phyloP scores from a whole-genome alignment of 2,888 invertebrate species.

The Noctua comes region DNA sequence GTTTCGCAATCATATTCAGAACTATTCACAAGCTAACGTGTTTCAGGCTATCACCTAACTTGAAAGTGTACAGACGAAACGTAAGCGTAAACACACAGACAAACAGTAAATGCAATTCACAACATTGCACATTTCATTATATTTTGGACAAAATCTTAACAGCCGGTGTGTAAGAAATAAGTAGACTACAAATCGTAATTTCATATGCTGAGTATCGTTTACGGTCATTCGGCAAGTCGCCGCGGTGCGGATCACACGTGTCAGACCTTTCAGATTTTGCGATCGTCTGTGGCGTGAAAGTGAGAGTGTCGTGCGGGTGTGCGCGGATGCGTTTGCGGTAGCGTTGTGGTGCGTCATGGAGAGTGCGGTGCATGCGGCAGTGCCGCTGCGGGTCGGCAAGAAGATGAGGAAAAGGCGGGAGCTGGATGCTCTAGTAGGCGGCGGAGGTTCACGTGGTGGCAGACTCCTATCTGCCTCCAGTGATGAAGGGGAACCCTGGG shows the following conservation, averaged over 20 bases:
- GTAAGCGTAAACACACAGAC: conserved; percentile 48
- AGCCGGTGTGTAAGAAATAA: conserved; percentile 57
- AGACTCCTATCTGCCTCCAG: conserved; percentile 92
- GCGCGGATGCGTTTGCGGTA: conserved; percentile 85
- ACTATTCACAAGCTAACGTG: background rate
- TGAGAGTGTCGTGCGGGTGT: conserved; percentile 64
- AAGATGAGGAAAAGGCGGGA: conserved; percentile 95
- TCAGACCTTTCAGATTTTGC: conserved; percentile 60
- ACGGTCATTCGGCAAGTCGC: conserved; percentile 78
- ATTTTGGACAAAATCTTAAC: conserved; percentile 65
- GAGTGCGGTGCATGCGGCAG: conserved; percentile 91
- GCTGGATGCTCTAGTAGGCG: conserved; percentile 92
- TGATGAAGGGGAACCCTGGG: conserved; percentile 90
- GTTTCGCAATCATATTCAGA: conserved; percentile 21
- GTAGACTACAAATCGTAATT: conserved; percentile 65
- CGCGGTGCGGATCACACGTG: conserved; percentile 76
- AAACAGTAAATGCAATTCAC: conserved; percentile 59
- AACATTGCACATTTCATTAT: conserved; percentile 44
- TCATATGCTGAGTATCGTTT: conserved; percentile 68
- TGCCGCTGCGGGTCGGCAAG: conserved; percentile 92
- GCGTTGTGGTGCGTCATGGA: conserved; percentile 82
- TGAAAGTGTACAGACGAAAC: conserved; percentile 20
- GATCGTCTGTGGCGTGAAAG: conserved; percentile 70
- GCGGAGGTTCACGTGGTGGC: conserved; percentile 86
- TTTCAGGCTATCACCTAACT: conserved; percentile 14